Base-by-base conservation (phyloP, 2,113 vertebrate species). In the Rhinoptilus africanus region DNA sequence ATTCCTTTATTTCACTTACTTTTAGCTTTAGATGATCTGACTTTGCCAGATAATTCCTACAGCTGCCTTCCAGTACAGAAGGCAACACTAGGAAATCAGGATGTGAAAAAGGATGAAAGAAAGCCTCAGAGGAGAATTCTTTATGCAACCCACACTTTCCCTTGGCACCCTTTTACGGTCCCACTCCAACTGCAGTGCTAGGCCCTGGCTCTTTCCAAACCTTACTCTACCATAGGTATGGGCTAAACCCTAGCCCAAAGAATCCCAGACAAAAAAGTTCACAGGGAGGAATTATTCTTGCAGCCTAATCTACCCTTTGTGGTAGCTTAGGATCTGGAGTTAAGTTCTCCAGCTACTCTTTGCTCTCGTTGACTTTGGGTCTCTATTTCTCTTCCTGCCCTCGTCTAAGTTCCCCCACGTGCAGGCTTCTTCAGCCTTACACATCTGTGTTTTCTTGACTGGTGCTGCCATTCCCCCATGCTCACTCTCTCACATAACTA, bases 41-140 rank as follows among this genome's bases (percentile, higher is more conserved):
- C n/a, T 86, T 67, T 87, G 83, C 93, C 91, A 80, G 79, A 39
- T 62, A 90, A 92, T 86, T 95, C 91, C 85, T 79, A 81, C 39
- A 86, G 60, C 59, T 91, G 59, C 43, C 34, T 90, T 86, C 14
- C 34, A 71, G 39, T 48, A 43, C 56, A 90, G 80, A 90, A 93
- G 39, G 28, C 76, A 93, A 74, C 24, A 77, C 83, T 9, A 88
- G 56, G 69, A 84, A 88, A 37, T 43, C 41, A 83, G 63, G 48
- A 69, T 84, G 50, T 50, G n/a, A 54, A 88, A 88, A 90, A 90
- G 26, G 26, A 88, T 67, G 32, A 62, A 57, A 85, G n/a, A 88
- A 39, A 48, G 48, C 48, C 78, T 83, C 81, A 76, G 66, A 71
- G 20, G 41, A 79, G 39, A 73, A 85, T 73, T 56, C 27, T 80